Evolutionary conservation across 2,888 invertebrate species (phyloP).

Genomic region (Antitype chi): DNA sequence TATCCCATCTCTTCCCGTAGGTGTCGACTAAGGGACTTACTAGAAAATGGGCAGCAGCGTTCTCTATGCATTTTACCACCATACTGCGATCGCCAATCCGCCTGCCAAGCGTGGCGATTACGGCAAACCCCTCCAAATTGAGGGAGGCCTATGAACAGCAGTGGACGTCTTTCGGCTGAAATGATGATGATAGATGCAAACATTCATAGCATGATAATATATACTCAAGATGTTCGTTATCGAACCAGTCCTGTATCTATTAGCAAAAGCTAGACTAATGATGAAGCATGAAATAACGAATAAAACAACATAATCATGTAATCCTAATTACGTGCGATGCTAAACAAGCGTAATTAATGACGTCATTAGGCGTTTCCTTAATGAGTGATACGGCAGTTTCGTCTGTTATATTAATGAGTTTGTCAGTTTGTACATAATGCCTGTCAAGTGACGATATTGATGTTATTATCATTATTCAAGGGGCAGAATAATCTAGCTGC

Average conservation of each 20-base stretch:
- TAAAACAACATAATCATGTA: conserved; percentile 28
- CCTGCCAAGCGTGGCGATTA: too few relatives aligned
- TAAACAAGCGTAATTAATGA: conserved; percentile 45
- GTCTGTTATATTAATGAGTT: conserved; percentile 46
- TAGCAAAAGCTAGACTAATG: conserved; percentile 3
- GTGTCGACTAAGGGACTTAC: too few relatives aligned
- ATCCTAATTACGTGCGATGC: conserved; percentile 31
- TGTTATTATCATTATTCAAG: conserved; percentile 22
- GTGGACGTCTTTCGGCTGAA: too few relatives aligned
- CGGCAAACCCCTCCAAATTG: too few relatives aligned
- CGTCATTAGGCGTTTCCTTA: conserved; percentile 51
- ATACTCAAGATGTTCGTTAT: neutral
- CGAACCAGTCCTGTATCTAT: neutral
- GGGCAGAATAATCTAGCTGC: neutral
- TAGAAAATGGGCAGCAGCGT: too few relatives aligned
- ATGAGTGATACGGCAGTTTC: conserved; percentile 46
- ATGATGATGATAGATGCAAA: too few relatives aligned
- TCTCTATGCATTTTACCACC: too few relatives aligned
- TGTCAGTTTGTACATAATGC: conserved; percentile 42
- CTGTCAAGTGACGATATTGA: conserved; percentile 25
- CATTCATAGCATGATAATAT: neutral
- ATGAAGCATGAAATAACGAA: neutral
- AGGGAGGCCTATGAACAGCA: too few relatives aligned
- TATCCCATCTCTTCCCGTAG: too few relatives aligned
- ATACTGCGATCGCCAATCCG: too few relatives aligned